Conservation (phyloP, 2,888 invertebrate genomes). For the Bellardia bayeri region DNA sequence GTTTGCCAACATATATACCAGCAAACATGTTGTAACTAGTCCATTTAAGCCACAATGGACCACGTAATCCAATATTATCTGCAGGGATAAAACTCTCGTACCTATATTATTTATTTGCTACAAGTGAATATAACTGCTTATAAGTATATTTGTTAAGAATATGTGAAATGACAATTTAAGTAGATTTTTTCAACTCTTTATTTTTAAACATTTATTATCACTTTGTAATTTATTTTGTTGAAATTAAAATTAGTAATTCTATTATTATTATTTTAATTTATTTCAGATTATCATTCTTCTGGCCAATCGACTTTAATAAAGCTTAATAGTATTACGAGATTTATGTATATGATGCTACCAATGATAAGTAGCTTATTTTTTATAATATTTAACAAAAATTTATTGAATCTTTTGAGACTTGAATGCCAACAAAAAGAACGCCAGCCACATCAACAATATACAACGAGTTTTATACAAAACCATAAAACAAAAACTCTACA, state of each 20-base stretch:
- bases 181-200: no score
- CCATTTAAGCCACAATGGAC: no score
- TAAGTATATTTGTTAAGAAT: no score
- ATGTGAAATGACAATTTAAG: no score
- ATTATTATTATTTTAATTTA: constrained; percentile 23
- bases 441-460: constrained; percentile 45
- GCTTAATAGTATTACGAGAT: constrained; percentile 63
- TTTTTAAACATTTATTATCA: no score
- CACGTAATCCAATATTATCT: no score
- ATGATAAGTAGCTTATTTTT: constrained; percentile 69
- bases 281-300: constrained; percentile 70
- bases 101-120: no score
- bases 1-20: no score
- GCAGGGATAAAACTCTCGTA: no score
- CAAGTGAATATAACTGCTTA: no score
- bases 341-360: constrained; percentile 59
- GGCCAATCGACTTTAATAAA: constrained; percentile 64
- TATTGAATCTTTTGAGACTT: constrained; percentile 61
- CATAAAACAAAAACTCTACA: constrained; percentile 60
- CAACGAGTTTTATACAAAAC: constrained; percentile 55
- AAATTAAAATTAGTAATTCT: constrained; percentile 19
- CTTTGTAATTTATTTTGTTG: not conserved
- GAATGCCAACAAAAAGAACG: constrained; percentile 42
- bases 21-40: no score
- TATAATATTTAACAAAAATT: constrained; percentile 57